A percentile compares a stretch with the other conserved stretches of the same genome.
These are phyloP conservation scores for Siphamia tubifer DNA, from an alignment of 2,113 vertebrate species.

Conservation along the genomic window DNA sequence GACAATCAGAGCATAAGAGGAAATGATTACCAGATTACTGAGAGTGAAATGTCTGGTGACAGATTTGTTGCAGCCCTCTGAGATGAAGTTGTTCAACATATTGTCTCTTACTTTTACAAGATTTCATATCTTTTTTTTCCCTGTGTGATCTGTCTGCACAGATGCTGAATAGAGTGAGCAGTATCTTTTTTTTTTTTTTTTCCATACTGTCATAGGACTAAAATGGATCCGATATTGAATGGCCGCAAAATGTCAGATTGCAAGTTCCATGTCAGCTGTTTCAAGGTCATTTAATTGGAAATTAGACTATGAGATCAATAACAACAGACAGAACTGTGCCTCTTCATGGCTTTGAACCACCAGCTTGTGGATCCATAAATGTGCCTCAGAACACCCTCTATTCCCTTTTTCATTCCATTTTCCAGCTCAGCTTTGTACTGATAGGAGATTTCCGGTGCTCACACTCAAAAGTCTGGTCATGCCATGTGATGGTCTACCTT, in stretches of 20 bases:
- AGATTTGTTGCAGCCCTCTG: constrained; percentile 2
- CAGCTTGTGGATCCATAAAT: not conserved
- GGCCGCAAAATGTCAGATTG: constrained; percentile 17
- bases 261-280: not conserved
- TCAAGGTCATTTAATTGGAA: constrained; percentile 46
- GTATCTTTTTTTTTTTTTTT: no score
- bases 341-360: not conserved
- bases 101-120: not conserved
- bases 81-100: not conserved
- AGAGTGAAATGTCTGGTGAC: constrained; percentile 14
- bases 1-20: not conserved
- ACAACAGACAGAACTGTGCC: not conserved
- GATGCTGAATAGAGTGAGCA: no score
- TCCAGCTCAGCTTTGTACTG: not conserved
- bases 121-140: no score
- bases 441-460: not conserved
- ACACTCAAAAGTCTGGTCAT: not conserved
- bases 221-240: constrained; percentile 40
- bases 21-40: constrained; percentile 25
- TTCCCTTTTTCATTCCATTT: not conserved
- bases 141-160: not conserved
- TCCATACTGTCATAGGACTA: not conserved
- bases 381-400: no score
- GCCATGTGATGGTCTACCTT: constrained; percentile 43
- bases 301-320: constrained; percentile 36